These are phyloP conservation scores for Tapirus terrestris DNA, from an alignment of 2,113 vertebrate species.

Conservation along the genomic window DNA sequence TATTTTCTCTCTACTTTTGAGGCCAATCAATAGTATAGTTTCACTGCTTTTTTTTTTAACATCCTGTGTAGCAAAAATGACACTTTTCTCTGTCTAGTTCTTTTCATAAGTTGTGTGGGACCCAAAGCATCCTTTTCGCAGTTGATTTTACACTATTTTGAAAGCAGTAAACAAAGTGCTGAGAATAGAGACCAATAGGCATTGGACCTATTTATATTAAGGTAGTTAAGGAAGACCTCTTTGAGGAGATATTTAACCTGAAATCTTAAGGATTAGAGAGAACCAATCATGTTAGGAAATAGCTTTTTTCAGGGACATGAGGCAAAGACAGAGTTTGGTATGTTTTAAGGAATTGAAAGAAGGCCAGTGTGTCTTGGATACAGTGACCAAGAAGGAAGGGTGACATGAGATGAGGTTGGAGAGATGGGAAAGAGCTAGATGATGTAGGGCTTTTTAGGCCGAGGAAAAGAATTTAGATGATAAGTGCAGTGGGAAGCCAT, in stretches of 20 bases:
- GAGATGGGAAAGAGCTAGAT: neutral
- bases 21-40: neutral
- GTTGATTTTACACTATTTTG: neutral
- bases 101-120: neutral
- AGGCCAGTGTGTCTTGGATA: neutral
- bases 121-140: neutral
- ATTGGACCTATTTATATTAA: neutral
- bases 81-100: neutral
- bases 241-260: neutral
- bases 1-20: neutral
- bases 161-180: slow-evolving; percentile 1
- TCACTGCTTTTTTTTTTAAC: neutral
- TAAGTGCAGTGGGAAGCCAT: neutral
- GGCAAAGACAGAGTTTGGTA: neutral
- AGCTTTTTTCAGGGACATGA: neutral
- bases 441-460: neutral
- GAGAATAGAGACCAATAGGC: neutral
- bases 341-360: neutral
- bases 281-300: neutral
- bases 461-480: neutral
- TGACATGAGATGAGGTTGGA: neutral
- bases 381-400: neutral
- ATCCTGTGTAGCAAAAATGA: neutral
- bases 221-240: neutral
- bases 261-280: neutral